Evolutionary conservation across 2,113 vertebrate genomes (phyloP), one percentile per base, ranked within the genome.

Genomic region (Elaphurus davidianus): DNA sequence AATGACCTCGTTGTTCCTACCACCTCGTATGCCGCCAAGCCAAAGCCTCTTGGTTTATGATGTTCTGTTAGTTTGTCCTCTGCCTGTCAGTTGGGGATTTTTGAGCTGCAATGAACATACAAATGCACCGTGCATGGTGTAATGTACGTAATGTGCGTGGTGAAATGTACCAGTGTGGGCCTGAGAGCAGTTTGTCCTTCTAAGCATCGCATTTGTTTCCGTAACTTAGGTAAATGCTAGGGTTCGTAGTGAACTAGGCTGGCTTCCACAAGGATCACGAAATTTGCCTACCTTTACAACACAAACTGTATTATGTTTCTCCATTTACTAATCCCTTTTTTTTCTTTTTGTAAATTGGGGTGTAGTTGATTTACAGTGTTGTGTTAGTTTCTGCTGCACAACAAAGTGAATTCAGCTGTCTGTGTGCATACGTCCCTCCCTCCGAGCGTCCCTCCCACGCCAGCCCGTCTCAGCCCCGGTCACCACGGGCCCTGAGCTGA

Each of bases 381-480:
- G 71, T 2, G 11, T 10, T 74, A 11, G 19, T 43, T 43, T 43
- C 40, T 76, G 23, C 71, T 15, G 36, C 14, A 2, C 6, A 43
- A 6, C 40, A 7, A 7, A 43, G 71, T 43, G 40, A 23, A 4
- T 7, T 12, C 21, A 4, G 40, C 23, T 14, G 1, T 1, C 0
- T 15, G 36, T 76, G 71, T 7, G 4, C 71, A 43, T 0, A 7
- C 12, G 1, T 0, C 3, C 71, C 71, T 15, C 23, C 71, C 7
- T 14, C 40, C 13, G 12, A 27, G 71, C 71, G 13, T 0, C 40
- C 71, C 40, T 4, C 23, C 40, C 40, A 0, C 0, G 6, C 23
- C 23, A 15, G 1, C 71, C 71, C 23, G 0, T 43, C 36, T 7
- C 6, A 14, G 21, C 71, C n/a, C 36, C 4, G 40, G 21, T 15